These are phyloP conservation scores for Chunga burmeisteri DNA, from an alignment of 2,113 vertebrate genomes.

Conservation along the genomic window DNA sequence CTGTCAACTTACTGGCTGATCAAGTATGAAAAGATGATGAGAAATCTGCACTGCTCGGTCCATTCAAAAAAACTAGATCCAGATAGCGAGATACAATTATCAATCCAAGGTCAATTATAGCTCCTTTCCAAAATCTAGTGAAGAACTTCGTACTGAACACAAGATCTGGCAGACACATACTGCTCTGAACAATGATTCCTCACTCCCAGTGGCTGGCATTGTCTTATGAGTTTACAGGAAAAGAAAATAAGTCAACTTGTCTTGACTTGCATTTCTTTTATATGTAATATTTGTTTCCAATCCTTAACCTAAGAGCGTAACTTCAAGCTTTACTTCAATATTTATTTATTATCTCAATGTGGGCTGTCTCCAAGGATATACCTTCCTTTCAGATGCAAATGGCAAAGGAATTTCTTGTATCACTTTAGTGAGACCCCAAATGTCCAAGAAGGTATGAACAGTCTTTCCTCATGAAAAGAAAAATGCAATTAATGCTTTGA, in stretches of 20 bases:
- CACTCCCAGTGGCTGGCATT: background rate
- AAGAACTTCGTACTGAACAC: background rate
- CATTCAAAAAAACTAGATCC: background rate
- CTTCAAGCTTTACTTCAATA: background rate
- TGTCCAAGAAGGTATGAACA: background rate
- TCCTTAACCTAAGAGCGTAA: background rate
- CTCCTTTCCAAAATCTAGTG: background rate
- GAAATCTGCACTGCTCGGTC: background rate
- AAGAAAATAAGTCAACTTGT: background rate
- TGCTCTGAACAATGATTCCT: background rate
- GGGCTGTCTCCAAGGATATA: background rate
- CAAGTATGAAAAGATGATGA: background rate
- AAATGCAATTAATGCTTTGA: constrained; percentile 29
- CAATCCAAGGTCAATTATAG: background rate
- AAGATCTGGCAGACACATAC: background rate
- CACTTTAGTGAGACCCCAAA: background rate
- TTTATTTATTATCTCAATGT: background rate
- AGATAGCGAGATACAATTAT: background rate
- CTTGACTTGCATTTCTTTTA: background rate
- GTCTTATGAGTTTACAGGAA: background rate
- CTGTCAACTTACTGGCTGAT: background rate
- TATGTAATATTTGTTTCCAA: background rate
- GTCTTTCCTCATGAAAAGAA: background rate
- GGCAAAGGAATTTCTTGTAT: background rate
- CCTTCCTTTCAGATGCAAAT: background rate